A percentile compares a stretch with the other conserved stretches of the same genome.
These are phyloP conservation scores for Spialia ferax DNA, from an alignment of 2,888 invertebrate species.

Conservation along the genomic window DNA sequence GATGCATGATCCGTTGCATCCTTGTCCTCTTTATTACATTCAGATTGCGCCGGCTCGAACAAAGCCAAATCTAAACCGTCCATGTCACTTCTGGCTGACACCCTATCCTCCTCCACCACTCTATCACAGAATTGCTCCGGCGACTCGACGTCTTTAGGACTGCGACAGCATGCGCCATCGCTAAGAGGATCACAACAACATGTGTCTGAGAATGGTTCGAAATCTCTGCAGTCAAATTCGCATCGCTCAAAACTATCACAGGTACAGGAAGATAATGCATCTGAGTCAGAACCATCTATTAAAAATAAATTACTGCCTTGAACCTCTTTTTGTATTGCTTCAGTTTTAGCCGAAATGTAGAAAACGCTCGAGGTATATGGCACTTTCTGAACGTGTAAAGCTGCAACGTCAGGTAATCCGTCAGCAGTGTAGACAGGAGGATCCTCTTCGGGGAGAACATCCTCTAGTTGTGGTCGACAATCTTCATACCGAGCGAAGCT, in stretches of 20 bases:
- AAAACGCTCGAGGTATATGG: conserved; percentile 79
- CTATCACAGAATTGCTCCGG: conserved; percentile 78
- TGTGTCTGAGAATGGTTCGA: conserved; percentile 88
- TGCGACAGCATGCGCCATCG: conserved; percentile 81
- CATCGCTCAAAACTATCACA: conserved; percentile 86
- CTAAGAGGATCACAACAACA: conserved; percentile 86
- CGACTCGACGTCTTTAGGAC: conserved; percentile 81
- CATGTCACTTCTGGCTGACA: conserved; percentile 86
- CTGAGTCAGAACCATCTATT: conserved; percentile 78
- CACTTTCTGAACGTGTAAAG: conserved; percentile 77
- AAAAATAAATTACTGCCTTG: conserved; percentile 68
- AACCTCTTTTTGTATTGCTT: conserved; percentile 58
- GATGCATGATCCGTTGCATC: conserved; percentile 53
- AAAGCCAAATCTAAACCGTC: conserved; percentile 89
- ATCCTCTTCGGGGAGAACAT: conserved; percentile 60
- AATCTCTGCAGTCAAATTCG: conserved; percentile 85
- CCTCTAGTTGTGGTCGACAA: conserved; percentile 70
- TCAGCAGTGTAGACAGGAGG: conserved; percentile 56
- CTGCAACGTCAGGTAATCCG: conserved; percentile 59
- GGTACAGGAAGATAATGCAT: conserved; percentile 84
- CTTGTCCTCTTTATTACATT: conserved; percentile 60
- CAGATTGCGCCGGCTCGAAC: conserved; percentile 87
- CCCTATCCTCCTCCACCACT: conserved; percentile 73
- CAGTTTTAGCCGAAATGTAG: conserved; percentile 72
- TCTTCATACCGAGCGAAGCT: conserved; percentile 83